Percentiles rank a stretch among this genome's conserved stretches.
Conservation (phyloP, 64 coral and sea anemone species). For the Stylophora pistillata region DNA sequence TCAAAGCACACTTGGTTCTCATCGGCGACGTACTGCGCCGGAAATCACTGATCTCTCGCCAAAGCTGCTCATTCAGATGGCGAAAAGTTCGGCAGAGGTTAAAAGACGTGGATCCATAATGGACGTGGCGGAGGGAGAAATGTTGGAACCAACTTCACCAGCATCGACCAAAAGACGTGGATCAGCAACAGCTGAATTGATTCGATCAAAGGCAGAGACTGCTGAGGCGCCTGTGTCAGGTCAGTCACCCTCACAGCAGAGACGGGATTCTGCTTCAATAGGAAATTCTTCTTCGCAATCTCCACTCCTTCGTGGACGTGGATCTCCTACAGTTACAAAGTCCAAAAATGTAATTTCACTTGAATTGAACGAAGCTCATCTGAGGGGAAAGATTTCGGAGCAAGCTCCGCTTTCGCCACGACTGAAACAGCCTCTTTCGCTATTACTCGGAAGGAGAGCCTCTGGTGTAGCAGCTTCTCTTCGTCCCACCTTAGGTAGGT, state of each 20-base stretch:
- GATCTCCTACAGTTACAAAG: neutral
- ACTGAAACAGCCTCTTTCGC: slow-evolving; percentile 24
- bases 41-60: slow-evolving; percentile 21
- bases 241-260: neutral
- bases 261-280: neutral
- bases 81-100: slow-evolving; percentile 23
- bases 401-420: slow-evolving; percentile 25
- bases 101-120: neutral
- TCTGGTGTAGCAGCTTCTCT: neutral
- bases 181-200: neutral
- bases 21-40: slow-evolving; percentile 17
- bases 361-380: neutral
- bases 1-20: slow-evolving; percentile 6
- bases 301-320: slow-evolving; percentile 16
- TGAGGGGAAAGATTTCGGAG: slow-evolving; percentile 20
- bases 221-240: neutral
- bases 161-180: neutral
- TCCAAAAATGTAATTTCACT: neutral
- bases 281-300: neutral
- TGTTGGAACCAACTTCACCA: neutral
- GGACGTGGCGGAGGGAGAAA: neutral
- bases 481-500: neutral
- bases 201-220: neutral
- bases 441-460: neutral
- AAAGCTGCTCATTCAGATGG: slow-evolving; percentile 38